Conservation (phyloP, 2,113 vertebrate genomes). For the Xiphias gladius region DNA sequence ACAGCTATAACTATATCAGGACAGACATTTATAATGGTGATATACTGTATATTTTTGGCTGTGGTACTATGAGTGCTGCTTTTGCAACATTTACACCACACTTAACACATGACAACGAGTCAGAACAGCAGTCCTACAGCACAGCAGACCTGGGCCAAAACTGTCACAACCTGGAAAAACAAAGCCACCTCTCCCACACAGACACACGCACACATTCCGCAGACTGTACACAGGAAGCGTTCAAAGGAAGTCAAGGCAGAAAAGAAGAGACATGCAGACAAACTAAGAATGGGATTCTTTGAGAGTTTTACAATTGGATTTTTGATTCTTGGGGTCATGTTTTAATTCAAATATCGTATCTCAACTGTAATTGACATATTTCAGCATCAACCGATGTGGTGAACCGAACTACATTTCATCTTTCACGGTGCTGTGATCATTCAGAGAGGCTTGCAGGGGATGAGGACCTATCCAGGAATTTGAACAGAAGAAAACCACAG, state of each 20-base stretch:
- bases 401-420: background rate
- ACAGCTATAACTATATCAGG: background rate
- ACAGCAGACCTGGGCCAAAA: constrained; percentile 17
- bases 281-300: background rate
- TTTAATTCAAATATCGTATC: background rate
- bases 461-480: background rate
- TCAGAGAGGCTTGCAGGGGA: background rate
- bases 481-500: background rate
- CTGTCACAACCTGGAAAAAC: constrained; percentile 56
- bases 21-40: background rate
- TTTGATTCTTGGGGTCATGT: background rate
- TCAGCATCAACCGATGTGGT: background rate
- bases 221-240: background rate
- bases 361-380: background rate
- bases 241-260: background rate
- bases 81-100: background rate
- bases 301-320: background rate
- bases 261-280: background rate
- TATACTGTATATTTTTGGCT: background rate
- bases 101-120: background rate
- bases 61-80: background rate
- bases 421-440: background rate
- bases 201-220: constrained; percentile 13
- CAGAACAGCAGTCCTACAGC: constrained; percentile 3
- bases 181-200: constrained; percentile 7